Evolutionary conservation across 2,797 vertebrate species (phyloP).

Genomic region (Syndactyla subalaris): DNA sequence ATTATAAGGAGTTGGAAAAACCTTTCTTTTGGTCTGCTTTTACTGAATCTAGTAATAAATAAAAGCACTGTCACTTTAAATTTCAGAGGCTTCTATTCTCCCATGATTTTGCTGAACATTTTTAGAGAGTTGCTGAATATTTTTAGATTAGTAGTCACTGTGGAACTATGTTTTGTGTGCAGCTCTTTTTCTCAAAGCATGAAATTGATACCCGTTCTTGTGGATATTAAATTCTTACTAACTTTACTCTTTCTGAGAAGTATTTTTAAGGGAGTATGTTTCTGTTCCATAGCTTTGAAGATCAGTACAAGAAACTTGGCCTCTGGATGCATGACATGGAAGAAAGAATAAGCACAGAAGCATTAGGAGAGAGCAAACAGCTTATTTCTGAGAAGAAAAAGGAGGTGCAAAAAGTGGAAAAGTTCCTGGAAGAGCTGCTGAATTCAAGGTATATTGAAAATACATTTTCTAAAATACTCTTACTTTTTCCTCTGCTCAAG

Average conservation of each 20-base stretch:
- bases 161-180: slow-evolving; percentile 28
- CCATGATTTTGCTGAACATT: slow-evolving; percentile 58
- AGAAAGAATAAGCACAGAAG: slow-evolving; percentile 87
- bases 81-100: slow-evolving; percentile 17
- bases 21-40: neutral
- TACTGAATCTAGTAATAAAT: neutral
- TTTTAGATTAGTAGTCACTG: slow-evolving; percentile 63
- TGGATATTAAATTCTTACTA: neutral
- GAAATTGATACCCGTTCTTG: neutral
- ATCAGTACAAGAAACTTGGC: slow-evolving; percentile 86
- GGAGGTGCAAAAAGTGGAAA: slow-evolving; percentile 88
- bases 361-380: slow-evolving; percentile 85
- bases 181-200: neutral
- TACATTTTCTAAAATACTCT: neutral
- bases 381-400: slow-evolving; percentile 87
- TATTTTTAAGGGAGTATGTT: neutral
- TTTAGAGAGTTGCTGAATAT: slow-evolving; percentile 64
- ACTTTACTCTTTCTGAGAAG: neutral
- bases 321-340: slow-evolving; percentile 92
- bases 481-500: neutral
- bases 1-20: neutral
- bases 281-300: slow-evolving; percentile 85
- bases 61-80: slow-evolving; percentile 53
- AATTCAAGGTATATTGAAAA: slow-evolving; percentile 85
- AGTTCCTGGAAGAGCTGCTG: slow-evolving; percentile 90